A percentile compares a stretch with the other conserved stretches of the same genome.
These are phyloP conservation scores for Epinephelus moara DNA, from an alignment of 2,113 vertebrate species.

Conservation along the genomic window DNA sequence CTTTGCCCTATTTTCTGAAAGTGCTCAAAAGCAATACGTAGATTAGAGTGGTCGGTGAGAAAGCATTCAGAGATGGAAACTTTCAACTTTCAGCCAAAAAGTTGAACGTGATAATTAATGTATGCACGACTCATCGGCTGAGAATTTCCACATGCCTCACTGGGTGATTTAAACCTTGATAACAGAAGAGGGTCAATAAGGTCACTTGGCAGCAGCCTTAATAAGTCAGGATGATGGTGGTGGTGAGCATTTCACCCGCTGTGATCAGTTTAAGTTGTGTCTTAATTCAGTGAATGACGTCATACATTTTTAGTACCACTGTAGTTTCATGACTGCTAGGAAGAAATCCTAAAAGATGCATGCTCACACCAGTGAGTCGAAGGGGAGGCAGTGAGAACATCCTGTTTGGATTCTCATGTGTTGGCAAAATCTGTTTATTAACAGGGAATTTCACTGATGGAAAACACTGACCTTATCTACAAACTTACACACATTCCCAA, in stretches of 20 bases:
- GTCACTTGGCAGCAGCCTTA: not conserved
- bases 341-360: not conserved
- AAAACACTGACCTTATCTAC: not conserved
- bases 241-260: not conserved
- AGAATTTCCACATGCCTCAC: not conserved
- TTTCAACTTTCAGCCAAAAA: not conserved
- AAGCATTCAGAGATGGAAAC: not conserved
- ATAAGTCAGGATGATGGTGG: not conserved
- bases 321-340: not conserved
- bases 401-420: conserved; percentile 8
- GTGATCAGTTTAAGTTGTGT: not conserved
- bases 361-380: not conserved
- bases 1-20: not conserved
- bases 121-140: not conserved
- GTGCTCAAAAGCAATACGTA: not conserved
- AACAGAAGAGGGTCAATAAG: not conserved
- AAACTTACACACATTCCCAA: not conserved
- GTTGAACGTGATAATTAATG: not conserved
- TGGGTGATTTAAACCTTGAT: not conserved
- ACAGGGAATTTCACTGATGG: not conserved
- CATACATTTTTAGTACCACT: not conserved
- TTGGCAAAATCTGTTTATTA: not conserved
- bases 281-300: not conserved
- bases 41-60: not conserved
- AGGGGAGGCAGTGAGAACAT: not conserved